Base-by-base conservation (phyloP, 64 coral and sea anemone genomes). In the Actinia equina region DNA sequence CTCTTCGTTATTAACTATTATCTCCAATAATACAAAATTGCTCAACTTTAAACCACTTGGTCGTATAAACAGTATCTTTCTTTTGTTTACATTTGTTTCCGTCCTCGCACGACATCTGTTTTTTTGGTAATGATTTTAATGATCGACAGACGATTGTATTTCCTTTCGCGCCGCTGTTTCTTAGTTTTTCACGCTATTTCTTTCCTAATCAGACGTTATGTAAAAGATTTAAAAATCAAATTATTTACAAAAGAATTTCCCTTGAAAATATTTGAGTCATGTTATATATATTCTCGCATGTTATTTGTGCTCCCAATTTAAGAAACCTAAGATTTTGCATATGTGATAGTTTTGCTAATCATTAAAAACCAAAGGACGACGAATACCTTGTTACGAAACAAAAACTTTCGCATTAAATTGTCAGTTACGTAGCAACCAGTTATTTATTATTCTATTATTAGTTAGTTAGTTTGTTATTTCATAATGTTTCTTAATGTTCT, bases 121-220 rank as follows among this genome's bases (percentile, higher is more conserved):
- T 74, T 49, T 41, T 74, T 74, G 69, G 69, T 74, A 74, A 74
- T 5, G 25, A 71, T 71, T 71, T 71, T 74, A 74, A 74, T 5
- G 22, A 69, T 23, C 6, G 22, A 23, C 63, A 0, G n/a, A 30
- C 12, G n/a, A 41, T 74, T 9, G n/a, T 74, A 27, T 12, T 10
- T 74, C 13, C 27, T 41, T 41, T 3, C 2, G 10, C 55, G 15
- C 11, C 7, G 55, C 55, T 9, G 9, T 74, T 30, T 27, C 3
- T 4, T 74, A 74, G 26, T 74, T 30, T 74, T 41, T 0, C 69
- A 30, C 26, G 2, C 41, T 5, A 74, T 14, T 74, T 14, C 3
- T 74, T 41, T 30, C 13, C 25, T 42, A 74, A 74, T 15, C 69
- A 74, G 27, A 14, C 25, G 26, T 15, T 7, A 74, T 37, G 10